A percentile compares a stretch with the other conserved stretches of the same genome.
phyloP scores from a whole-genome alignment of 2,113 vertebrate genomes.

The Paradoxurus hermaphroditus region DNA sequence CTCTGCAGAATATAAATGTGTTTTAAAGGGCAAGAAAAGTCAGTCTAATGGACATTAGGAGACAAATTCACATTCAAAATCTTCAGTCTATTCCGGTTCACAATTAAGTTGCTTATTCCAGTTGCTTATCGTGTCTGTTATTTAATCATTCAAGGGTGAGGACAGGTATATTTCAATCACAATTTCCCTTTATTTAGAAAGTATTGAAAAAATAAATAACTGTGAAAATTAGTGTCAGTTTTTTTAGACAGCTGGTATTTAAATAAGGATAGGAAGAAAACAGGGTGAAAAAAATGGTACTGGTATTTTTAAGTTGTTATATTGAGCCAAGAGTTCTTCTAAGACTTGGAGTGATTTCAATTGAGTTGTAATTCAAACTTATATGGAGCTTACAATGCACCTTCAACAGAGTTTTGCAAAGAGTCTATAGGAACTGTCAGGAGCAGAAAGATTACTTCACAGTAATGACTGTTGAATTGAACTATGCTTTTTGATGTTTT shows the following conservation, averaged over 20 bases:
- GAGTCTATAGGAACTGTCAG: constrained; percentile 84
- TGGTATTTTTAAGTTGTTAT: constrained; percentile 56
- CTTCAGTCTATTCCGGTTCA: constrained; percentile 24
- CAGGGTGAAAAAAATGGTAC: background rate
- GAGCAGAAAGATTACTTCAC: constrained; percentile 81
- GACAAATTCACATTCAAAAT: constrained; percentile 51
- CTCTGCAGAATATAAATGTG: constrained; percentile 59
- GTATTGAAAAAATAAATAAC: constrained; percentile 28
- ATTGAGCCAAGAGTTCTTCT: constrained; percentile 61
- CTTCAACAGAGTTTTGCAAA: constrained; percentile 80
- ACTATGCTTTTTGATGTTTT: constrained; percentile 86
- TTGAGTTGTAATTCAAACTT: constrained; percentile 83
- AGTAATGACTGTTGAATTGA: constrained; percentile 79
- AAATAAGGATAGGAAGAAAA: constrained; percentile 36
- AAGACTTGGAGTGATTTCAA: constrained; percentile 82
- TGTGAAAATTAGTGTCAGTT: constrained; percentile 13
- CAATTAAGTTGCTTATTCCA: constrained; percentile 39
- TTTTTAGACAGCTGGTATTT: constrained; percentile 51
- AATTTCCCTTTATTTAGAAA: constrained; percentile 49
- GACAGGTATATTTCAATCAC: background rate
- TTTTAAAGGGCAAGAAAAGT: constrained; percentile 61
- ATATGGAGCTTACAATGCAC: constrained; percentile 77
- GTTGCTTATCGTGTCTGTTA: constrained; percentile 31
- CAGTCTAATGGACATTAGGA: constrained; percentile 60
- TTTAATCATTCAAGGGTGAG: constrained; percentile 20